phyloP scores from a whole-genome alignment of 1,140 invertebrate genomes.

The Drosophila virilis region DNA sequence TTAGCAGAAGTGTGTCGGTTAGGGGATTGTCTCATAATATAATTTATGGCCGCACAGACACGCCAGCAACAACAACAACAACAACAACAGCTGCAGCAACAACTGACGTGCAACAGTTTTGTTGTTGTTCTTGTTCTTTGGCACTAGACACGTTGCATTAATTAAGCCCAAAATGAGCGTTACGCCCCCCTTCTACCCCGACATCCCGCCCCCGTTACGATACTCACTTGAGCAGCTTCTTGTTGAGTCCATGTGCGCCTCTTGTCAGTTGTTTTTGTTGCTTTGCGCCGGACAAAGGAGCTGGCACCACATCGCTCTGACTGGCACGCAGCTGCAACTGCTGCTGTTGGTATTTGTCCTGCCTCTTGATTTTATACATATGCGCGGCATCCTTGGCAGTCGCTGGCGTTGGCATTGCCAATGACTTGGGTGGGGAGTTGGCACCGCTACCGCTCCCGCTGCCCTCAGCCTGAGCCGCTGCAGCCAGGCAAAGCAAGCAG shows the following conservation, averaged over 20 bases:
- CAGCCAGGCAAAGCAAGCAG: slow-evolving; percentile 59
- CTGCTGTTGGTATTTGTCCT: slow-evolving; percentile 54
- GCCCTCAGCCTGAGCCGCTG: slow-evolving; percentile 40
- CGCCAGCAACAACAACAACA: slow-evolving; percentile 30
- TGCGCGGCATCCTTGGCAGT: slow-evolving; percentile 62
- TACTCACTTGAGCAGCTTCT: slow-evolving; percentile 79
- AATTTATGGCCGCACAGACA: slow-evolving; percentile 62
- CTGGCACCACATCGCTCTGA: slow-evolving; percentile 13
- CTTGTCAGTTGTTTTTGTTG: slow-evolving; percentile 54
- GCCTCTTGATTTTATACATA: slow-evolving; percentile 66
- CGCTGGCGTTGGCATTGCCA: slow-evolving; percentile 11
- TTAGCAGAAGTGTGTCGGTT: background rate
- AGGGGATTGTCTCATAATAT: slow-evolving; percentile 39
- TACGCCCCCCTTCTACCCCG: slow-evolving; percentile 1
- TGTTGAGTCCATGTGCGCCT: slow-evolving; percentile 75
- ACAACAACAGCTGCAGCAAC: background rate
- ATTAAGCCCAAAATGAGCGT: slow-evolving; percentile 73
- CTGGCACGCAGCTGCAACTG: slow-evolving; percentile 15
- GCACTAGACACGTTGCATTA: slow-evolving; percentile 62
- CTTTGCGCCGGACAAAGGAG: slow-evolving; percentile 47
- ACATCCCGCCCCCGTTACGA: background rate
- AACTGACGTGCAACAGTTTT: slow-evolving; percentile 28
- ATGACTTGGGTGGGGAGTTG: slow-evolving; percentile 10
- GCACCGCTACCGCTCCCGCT: background rate
- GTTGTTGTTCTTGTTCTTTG: slow-evolving; percentile 43